A percentile compares a stretch with the other conserved stretches of the same genome.
Evolutionary conservation across 2,113 vertebrate genomes (phyloP).

Genomic region (Gymnarchus niloticus): DNA sequence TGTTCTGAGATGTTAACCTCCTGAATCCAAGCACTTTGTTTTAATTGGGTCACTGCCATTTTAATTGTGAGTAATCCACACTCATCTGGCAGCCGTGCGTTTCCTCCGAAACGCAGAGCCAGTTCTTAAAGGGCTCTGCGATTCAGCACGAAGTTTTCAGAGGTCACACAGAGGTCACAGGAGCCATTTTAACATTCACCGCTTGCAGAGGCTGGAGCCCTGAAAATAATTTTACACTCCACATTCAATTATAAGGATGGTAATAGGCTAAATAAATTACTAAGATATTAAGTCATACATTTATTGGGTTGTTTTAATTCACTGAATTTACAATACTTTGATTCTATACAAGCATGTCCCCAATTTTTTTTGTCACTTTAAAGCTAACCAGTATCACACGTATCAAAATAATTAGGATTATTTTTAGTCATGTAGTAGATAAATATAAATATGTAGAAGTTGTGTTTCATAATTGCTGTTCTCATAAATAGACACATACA

Average conservation of each 20-base stretch:
- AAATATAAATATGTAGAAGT: neutral
- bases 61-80: slow-evolving; percentile 17
- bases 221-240: neutral
- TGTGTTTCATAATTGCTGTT: neutral
- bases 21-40: neutral
- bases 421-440: neutral
- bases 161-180: neutral
- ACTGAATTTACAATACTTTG: neutral
- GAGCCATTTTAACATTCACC: neutral
- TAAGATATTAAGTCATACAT: neutral
- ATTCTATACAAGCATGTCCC: too few species aligned
- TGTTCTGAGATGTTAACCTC: neutral
- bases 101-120: neutral
- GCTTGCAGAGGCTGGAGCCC: neutral
- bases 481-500: neutral
- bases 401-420: neutral
- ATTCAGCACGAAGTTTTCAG: neutral
- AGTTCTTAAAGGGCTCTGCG: neutral
- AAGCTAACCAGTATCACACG: neutral
- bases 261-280: neutral
- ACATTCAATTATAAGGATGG: neutral
- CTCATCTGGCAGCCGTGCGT: neutral
- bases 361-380: neutral
- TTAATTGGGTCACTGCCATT: slow-evolving; percentile 18
- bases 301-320: neutral